phyloP scores from a whole-genome alignment of 2,113 vertebrate genomes.

The Gallinago media region DNA sequence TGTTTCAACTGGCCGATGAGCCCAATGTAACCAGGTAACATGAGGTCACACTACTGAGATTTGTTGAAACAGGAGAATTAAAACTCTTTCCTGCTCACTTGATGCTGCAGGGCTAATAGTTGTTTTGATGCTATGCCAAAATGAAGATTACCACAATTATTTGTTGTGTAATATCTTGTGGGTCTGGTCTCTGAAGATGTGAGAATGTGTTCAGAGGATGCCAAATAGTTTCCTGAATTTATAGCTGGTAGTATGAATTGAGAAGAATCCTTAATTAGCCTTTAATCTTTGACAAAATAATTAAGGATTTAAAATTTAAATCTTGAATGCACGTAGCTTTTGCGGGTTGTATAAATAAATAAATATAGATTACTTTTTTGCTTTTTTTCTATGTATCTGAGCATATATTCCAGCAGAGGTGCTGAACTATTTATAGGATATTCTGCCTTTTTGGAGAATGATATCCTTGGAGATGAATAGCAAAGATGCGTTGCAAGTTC shows the following conservation, averaged over 20 bases:
- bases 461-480: neutral
- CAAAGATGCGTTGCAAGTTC: neutral
- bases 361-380: neutral
- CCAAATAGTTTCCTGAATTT: neutral
- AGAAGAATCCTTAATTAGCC: neutral
- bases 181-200: neutral
- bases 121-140: slow-evolving; percentile 17
- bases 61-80: neutral
- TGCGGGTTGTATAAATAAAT: neutral
- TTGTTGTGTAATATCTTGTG: neutral
- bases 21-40: neutral
- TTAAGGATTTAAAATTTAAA: neutral
- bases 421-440: neutral
- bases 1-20: neutral
- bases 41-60: neutral
- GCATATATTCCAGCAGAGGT: neutral
- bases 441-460: neutral
- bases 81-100: neutral
- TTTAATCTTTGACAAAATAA: neutral
- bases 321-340: neutral
- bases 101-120: neutral
- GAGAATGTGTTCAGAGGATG: neutral
- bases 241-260: neutral
- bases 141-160: neutral
- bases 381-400: neutral